phyloP scores from a whole-genome alignment of 2,888 invertebrate species.

The Arrhopalites spinosus region DNA sequence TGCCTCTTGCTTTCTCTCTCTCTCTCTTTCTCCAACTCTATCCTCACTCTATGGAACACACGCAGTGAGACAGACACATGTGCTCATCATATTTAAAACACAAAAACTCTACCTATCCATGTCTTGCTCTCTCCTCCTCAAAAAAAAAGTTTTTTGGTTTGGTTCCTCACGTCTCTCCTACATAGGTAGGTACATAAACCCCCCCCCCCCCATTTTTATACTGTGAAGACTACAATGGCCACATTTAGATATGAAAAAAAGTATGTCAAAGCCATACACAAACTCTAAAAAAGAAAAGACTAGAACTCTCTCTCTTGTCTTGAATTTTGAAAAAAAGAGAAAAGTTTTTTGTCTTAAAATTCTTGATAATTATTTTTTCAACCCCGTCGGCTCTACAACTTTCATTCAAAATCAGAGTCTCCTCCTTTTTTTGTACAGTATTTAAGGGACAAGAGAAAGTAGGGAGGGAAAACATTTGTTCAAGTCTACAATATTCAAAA shows the following conservation, averaged over 20 bases:
- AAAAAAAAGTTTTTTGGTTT: too few relatives aligned
- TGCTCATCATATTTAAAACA: slow-evolving; percentile 10
- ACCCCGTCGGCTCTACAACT: background rate
- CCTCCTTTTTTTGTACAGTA: background rate
- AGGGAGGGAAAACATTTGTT: too few relatives aligned
- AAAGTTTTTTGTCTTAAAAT: too few relatives aligned
- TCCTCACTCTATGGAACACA: background rate
- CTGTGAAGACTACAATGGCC: too few relatives aligned
- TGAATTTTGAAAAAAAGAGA: too few relatives aligned
- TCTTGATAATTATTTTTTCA: too few relatives aligned
- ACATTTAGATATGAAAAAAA: background rate
- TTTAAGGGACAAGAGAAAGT: too few relatives aligned
- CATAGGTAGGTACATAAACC: too few relatives aligned
- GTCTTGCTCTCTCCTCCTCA: too few relatives aligned
- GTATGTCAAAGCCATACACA: background rate
- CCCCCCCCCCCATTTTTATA: too few relatives aligned
- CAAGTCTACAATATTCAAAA: too few relatives aligned
- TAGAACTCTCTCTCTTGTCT: too few relatives aligned
- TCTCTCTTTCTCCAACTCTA: slow-evolving; percentile 2
- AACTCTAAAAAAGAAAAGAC: background rate
- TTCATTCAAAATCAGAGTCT: background rate
- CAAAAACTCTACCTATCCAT: background rate
- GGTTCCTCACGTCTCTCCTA: slow-evolving; percentile 10
- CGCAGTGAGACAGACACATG: slow-evolving; percentile 6
- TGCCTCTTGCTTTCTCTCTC: slow-evolving; percentile 16